Percentiles rank a stretch among this genome's conserved stretches.
Conservation (phyloP, 1,140 invertebrate genomes). For the Tetranychus cinnabarinus region DNA sequence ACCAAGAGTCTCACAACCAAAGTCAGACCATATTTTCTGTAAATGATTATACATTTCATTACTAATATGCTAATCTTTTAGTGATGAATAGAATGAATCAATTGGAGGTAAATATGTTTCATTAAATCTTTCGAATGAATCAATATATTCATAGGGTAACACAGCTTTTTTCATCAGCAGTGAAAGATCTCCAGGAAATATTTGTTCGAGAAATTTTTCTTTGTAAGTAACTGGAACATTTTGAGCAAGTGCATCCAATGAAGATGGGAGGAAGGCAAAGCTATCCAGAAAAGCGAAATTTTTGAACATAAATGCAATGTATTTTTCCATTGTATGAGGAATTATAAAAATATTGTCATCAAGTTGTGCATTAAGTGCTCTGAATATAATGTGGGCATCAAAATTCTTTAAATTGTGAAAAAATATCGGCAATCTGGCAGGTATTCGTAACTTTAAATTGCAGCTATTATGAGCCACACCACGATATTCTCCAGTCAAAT, state of each 20-base stretch:
- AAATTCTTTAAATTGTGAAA: neutral
- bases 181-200: neutral
- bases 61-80: neutral
- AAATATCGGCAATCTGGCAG: neutral
- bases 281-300: neutral
- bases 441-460: neutral
- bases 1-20: neutral
- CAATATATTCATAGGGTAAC: neutral
- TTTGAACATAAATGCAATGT: neutral
- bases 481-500: neutral
- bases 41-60: neutral
- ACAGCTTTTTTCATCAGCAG: neutral
- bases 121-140: neutral
- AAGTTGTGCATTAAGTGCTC: neutral
- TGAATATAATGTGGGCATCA: neutral
- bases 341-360: neutral
- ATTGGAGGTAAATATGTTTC: neutral
- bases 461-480: neutral
- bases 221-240: neutral
- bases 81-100: neutral
- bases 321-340: neutral
- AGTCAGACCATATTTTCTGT: neutral
- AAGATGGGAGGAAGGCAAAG: neutral
- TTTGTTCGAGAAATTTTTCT: neutral
- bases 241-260: neutral